These are phyloP conservation scores for Meloe dianella DNA, from an alignment of 2,888 invertebrate genomes.

Conservation along the genomic window DNA sequence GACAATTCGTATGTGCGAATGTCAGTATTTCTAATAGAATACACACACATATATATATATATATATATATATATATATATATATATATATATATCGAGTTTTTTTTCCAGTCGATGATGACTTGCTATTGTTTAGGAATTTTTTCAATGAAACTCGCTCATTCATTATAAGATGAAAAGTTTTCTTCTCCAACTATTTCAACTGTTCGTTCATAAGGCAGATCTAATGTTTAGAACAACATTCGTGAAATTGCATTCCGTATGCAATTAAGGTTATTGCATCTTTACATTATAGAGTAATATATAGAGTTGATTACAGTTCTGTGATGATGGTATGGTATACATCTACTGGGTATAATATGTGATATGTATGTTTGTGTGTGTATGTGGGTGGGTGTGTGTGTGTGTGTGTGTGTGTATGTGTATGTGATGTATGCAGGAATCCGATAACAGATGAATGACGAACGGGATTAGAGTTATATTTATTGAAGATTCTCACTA, in stretches of 20 bases:
- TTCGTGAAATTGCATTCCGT: slow-evolving; percentile 24
- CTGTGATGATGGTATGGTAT: no score
- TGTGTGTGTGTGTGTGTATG: no score
- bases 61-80: no score
- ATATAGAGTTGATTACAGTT: slow-evolving; percentile 14
- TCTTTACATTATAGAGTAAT: slow-evolving; percentile 17
- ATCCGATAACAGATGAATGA: slow-evolving; percentile 16
- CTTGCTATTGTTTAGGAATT: no score
- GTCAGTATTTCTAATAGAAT: slow-evolving; percentile 11
- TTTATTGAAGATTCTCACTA: neutral
- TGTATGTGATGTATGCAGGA: slow-evolving; percentile 5
- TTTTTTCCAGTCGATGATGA: no score
- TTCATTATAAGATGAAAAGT: no score
- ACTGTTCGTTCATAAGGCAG: slow-evolving; percentile 1
- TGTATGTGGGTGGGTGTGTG: no score
- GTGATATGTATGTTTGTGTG: no score
- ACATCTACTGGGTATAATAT: no score
- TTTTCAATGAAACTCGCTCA: no score
- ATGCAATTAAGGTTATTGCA: slow-evolving; percentile 31
- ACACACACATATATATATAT: slow-evolving; percentile 17
- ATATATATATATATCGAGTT: no score
- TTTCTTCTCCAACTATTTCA: no score
- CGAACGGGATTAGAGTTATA: slow-evolving; percentile 12
- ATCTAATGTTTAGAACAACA: slow-evolving; percentile 19
- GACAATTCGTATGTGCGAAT: slow-evolving; percentile 3